phyloP scores from a whole-genome alignment of 2,888 invertebrate genomes.

The Arctia plantaginis region DNA sequence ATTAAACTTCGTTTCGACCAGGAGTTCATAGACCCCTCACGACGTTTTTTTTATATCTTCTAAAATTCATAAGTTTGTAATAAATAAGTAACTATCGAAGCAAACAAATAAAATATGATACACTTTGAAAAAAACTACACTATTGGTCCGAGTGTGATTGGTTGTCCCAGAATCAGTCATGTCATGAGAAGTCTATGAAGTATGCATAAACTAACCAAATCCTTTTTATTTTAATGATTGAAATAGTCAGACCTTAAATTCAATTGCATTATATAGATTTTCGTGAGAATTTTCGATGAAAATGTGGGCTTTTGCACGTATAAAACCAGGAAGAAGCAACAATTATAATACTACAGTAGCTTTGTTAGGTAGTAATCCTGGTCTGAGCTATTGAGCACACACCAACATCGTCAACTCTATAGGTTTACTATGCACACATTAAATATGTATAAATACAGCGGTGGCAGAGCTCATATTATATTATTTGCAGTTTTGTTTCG shows the following conservation, averaged over 20 bases:
- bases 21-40: no score
- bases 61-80: not conserved
- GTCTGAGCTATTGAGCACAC: slow-evolving; percentile 39
- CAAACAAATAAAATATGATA: not conserved
- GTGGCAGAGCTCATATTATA: slow-evolving; percentile 19
- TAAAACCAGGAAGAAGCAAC: slow-evolving; percentile 41
- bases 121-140: not conserved
- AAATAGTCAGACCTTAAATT: not conserved
- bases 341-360: slow-evolving; percentile 46
- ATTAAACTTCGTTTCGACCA: no score
- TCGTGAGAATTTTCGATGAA: slow-evolving; percentile 33
- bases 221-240: not conserved
- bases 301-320: slow-evolving; percentile 40
- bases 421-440: slow-evolving; percentile 21
- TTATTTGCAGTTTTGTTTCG: not conserved
- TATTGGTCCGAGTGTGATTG: not conserved
- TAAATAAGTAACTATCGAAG: not conserved
- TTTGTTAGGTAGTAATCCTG: slow-evolving; percentile 49
- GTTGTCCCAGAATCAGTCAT: not conserved
- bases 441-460: slow-evolving; percentile 33
- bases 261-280: not conserved
- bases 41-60: no score
- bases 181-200: not conserved
- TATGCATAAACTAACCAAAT: not conserved
- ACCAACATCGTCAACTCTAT: slow-evolving; percentile 12